Percentiles rank a stretch among this genome's conserved stretches.
phyloP scores from a whole-genome alignment of 2,797 vertebrate genomes.

The Poecilia wingei region DNA sequence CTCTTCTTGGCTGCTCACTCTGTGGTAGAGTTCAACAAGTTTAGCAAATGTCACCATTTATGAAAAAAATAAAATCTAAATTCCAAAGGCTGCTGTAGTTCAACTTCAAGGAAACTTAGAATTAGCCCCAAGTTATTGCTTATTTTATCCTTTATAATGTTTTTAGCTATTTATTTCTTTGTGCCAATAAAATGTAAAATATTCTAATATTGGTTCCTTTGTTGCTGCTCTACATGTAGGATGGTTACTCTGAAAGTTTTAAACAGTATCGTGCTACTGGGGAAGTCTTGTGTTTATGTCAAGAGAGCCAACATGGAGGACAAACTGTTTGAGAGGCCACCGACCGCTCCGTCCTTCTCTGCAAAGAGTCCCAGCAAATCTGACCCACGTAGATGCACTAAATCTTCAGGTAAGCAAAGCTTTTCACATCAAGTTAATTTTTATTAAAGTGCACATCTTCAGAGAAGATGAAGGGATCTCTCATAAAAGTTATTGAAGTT shows the following conservation, averaged over 20 bases:
- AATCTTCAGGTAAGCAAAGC: constrained; percentile 61
- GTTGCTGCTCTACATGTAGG: constrained; percentile 68
- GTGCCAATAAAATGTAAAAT: neutral
- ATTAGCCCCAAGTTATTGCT: neutral
- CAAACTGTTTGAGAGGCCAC: constrained; percentile 85
- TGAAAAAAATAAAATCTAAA: neutral
- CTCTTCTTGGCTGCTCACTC: neutral
- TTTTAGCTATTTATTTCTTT: neutral
- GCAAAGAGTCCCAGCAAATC: constrained; percentile 78
- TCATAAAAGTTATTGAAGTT: neutral
- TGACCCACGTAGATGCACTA: constrained; percentile 72
- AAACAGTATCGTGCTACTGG: constrained; percentile 95
- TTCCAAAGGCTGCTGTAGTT: neutral
- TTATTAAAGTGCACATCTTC: neutral
- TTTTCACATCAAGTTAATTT: neutral
- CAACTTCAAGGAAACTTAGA: no score
- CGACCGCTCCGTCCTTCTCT: constrained; percentile 57
- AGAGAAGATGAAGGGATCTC: neutral
- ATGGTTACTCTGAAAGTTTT: constrained; percentile 93
- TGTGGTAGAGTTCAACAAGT: neutral
- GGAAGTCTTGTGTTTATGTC: constrained; percentile 94
- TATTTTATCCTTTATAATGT: neutral
- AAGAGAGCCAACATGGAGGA: constrained; percentile 98
- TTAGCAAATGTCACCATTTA: neutral
- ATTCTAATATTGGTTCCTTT: neutral